Percentiles rank a stretch among this genome's conserved stretches.
Conservation (phyloP, 2,113 vertebrate genomes). For the Equus przewalskii region DNA sequence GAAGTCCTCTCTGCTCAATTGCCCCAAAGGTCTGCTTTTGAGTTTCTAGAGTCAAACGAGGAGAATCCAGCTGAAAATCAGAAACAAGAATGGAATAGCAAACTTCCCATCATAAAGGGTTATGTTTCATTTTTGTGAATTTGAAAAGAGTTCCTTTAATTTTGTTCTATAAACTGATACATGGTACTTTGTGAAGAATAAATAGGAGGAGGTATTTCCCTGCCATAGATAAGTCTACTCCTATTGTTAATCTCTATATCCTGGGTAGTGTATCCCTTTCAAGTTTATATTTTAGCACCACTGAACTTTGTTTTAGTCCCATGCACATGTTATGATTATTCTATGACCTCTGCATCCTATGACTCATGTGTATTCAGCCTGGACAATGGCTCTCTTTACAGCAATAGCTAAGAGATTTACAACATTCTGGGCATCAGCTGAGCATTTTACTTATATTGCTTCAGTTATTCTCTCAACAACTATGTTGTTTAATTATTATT, state of each 20-base stretch:
- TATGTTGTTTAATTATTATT: constrained; percentile 9
- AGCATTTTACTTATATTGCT: not conserved
- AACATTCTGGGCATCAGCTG: not conserved
- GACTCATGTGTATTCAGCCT: not conserved
- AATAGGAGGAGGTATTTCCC: not conserved
- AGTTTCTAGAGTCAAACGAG: not conserved
- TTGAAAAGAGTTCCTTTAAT: not conserved
- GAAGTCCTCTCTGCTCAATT: not conserved
- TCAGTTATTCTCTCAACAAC: constrained; percentile 33
- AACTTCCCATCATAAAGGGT: not conserved
- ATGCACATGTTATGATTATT: not conserved
- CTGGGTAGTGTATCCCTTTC: not conserved
- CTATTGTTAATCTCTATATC: not conserved
- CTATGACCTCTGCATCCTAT: not conserved
- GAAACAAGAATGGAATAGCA: not conserved
- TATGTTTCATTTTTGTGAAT: not conserved
- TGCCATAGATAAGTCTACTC: not conserved
- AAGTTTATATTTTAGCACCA: not conserved
- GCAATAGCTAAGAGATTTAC: not conserved
- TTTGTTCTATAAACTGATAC: not conserved
- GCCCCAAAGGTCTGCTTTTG: not conserved
- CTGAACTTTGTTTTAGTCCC: constrained; percentile 7
- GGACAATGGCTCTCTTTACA: not conserved
- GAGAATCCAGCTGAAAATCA: not conserved
- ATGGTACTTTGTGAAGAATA: not conserved